Evolutionary conservation across 1,140 invertebrate species (phyloP).

Genomic region (Dendroctonus ponderosae): DNA sequence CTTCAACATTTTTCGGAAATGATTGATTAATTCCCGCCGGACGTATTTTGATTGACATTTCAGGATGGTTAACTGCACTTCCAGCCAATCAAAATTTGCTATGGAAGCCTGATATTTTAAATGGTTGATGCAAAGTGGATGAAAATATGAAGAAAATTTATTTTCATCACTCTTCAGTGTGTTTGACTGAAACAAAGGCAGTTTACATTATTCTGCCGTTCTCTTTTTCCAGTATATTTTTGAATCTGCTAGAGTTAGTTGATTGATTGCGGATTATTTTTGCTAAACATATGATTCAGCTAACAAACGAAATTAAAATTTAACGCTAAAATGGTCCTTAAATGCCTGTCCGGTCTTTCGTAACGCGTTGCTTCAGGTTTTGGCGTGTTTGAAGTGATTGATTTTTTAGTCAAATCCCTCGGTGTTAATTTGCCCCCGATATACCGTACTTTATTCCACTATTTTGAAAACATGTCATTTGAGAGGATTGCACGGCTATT

Average conservation of each 20-base stretch:
- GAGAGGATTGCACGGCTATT: conserved; percentile 13
- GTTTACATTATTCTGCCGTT: too few species aligned
- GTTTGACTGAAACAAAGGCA: too few species aligned
- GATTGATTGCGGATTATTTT: too few species aligned
- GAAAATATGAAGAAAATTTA: too few species aligned
- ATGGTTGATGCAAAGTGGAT: too few species aligned
- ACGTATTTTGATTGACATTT: conserved; percentile 18
- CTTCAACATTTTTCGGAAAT: conserved; percentile 14
- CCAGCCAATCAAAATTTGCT: neutral
- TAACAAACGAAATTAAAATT: conserved; percentile 1
- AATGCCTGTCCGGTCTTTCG: conserved; percentile 24
- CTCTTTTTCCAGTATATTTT: too few species aligned
- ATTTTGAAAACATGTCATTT: conserved; percentile 26
- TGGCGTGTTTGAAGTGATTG: conserved; percentile 23
- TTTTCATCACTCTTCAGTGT: too few species aligned
- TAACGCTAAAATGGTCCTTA: conserved; percentile 15
- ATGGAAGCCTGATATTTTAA: too few species aligned
- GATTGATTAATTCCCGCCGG: conserved; percentile 13
- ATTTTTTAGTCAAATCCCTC: conserved; percentile 23
- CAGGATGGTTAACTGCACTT: conserved; percentile 5
- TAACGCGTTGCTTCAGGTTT: conserved; percentile 23
- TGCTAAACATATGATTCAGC: neutral
- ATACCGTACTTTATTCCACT: conserved; percentile 20
- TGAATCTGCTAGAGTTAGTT: too few species aligned
- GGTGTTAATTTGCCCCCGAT: conserved; percentile 27